Percentiles rank a stretch among this genome's conserved stretches.
phyloP scores from a whole-genome alignment of 2,113 vertebrate genomes.

The Pristiophorus japonicus region DNA sequence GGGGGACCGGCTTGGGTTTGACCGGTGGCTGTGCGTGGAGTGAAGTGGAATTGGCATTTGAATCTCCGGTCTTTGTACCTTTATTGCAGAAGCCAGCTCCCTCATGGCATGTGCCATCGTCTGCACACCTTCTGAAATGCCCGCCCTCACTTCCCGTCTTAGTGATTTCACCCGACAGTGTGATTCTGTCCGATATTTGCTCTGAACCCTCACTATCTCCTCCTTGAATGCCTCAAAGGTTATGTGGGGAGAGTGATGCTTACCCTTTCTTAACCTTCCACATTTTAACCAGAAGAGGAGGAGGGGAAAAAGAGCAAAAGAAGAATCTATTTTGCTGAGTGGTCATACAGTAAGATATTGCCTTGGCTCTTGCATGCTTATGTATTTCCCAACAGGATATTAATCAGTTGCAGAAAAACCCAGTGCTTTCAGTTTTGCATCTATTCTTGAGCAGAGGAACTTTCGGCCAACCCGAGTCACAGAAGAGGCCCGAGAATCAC shows the following conservation, averaged over 20 bases:
- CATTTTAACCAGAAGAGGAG: neutral
- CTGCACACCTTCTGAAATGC: no score
- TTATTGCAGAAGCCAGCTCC: no score
- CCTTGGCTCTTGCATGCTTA: neutral
- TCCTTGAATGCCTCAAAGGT: neutral
- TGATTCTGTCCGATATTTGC: no score
- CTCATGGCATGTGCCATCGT: no score
- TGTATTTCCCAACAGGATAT: neutral
- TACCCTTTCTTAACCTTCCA: neutral
- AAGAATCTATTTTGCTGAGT: neutral
- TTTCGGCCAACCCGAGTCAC: neutral
- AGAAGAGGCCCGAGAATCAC: neutral
- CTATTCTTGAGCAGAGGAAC: neutral
- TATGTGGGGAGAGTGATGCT: neutral
- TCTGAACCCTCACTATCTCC: no score
- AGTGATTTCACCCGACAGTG: no score
- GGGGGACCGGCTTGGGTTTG: no score
- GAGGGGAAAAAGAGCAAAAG: neutral
- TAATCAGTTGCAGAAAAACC: neutral
- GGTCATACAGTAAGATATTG: no score
- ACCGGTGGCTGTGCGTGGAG: no score
- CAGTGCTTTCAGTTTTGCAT: neutral
- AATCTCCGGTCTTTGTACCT: no score
- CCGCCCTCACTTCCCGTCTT: no score
- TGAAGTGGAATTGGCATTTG: no score